Evolutionary conservation across 2,113 vertebrate genomes (phyloP), one percentile per base, ranked within the genome.

Genomic region (Cheilinus undulatus): DNA sequence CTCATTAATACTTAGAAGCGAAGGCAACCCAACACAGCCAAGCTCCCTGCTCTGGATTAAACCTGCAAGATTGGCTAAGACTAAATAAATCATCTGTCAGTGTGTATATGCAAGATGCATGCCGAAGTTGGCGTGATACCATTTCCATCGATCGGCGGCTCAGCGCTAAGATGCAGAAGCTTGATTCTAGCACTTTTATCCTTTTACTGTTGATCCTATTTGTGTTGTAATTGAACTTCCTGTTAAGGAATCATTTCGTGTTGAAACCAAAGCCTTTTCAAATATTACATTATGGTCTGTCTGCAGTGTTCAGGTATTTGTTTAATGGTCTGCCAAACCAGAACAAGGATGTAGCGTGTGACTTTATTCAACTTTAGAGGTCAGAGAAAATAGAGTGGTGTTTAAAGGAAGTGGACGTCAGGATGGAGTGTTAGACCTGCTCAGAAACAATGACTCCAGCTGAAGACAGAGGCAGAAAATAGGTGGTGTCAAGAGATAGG

Each of bases 71-170:
- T 24, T 53, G 56, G 50, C 50, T 67, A 49, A 20, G 20, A 73
- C 75, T 59, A 66, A 67, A 81, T 86, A 78, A 88, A 86, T 85
- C 76, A 86, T 50, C 60, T 66, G 63, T 79, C 82, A 65, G 66
- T 56, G 48, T 54, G 59, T 78, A 28, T 81, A 74, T 82, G 78
- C 74, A 53, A 53, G 57, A 67, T 75, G 65, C 76, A 77, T 77
- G 61, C 75, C 6, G 75, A 77, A 78, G 51, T 46, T 62, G 56
- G 27, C 9, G 5, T 79, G 64, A 83, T 79, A 78, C 78, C 22
- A 75, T 86, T 86, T 69, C 64, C 73, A 86, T 82, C 50, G 88
- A 90, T 89, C 69, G 73, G 10, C 22, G 26, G 53, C 50, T 82
- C 77, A 70, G 59, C 36, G 53, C 77, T 57, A 79, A 24, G 53